phyloP scores from a whole-genome alignment of 1,140 invertebrate species.

The Cecropterus lyciades region DNA sequence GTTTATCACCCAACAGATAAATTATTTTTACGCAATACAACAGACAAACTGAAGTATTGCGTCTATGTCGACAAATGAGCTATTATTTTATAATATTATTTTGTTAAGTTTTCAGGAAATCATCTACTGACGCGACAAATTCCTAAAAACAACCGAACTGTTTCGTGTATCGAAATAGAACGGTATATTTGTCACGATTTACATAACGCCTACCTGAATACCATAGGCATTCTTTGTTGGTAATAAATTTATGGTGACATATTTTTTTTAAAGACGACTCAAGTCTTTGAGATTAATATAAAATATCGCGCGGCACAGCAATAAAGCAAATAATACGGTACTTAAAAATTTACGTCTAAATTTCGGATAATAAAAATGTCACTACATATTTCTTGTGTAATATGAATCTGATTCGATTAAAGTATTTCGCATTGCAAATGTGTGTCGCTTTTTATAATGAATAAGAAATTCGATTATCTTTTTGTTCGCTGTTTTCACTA shows the following conservation, averaged over 20 bases:
- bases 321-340: background rate
- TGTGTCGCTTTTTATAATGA: no score
- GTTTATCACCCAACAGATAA: no score
- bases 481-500: no score
- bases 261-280: background rate
- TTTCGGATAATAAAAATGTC: constrained; percentile 12
- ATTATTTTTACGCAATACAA: no score
- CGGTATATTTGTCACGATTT: constrained; percentile 14
- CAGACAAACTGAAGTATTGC: no score
- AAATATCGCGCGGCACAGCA: background rate
- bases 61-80: no score
- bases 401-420: no score
- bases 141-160: background rate
- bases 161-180: constrained; percentile 13
- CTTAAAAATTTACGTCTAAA: background rate
- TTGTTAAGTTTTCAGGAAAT: background rate
- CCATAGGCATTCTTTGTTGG: constrained; percentile 17
- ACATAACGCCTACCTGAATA: constrained; percentile 11
- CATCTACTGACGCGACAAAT: background rate
- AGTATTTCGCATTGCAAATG: no score
- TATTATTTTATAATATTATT: background rate
- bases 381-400: background rate
- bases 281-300: background rate
- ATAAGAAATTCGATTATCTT: no score
- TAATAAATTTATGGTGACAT: constrained; percentile 7